Evolutionary conservation across 2,888 invertebrate species (phyloP).

Genomic region (Sminthurinus aureus): DNA sequence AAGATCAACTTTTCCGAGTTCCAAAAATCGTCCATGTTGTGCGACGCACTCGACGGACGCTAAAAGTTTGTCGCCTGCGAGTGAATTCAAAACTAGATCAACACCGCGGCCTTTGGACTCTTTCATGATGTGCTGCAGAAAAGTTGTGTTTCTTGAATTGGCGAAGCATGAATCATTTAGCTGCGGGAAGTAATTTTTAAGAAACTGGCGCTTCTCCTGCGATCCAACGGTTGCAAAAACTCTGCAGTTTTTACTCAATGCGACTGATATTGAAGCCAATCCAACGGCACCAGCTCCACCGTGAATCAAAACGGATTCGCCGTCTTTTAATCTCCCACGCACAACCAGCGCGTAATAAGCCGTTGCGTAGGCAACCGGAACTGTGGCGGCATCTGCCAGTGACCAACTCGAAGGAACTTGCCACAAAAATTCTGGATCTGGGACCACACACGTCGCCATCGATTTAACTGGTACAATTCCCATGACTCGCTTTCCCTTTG

Average conservation of each 20-base stretch:
- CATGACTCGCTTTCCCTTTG: too few relatives aligned
- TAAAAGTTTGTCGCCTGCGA: too few relatives aligned
- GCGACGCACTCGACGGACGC: constrained; percentile 94
- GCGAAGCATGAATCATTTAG: too few relatives aligned
- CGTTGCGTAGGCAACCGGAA: constrained; percentile 72
- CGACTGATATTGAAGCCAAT: constrained; percentile 95
- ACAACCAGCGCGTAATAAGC: constrained; percentile 78
- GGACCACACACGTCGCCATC: constrained; percentile 67
- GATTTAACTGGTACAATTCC: constrained; percentile 72
- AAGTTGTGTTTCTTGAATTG: constrained; percentile 81
- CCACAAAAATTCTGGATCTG: constrained; percentile 68
- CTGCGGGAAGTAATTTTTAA: constrained; percentile 84
- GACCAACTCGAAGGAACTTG: constrained; percentile 70
- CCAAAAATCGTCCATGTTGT: constrained; percentile 91
- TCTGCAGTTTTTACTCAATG: too few relatives aligned
- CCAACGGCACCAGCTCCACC: constrained; percentile 97
- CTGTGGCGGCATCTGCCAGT: constrained; percentile 72
- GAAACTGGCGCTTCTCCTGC: constrained; percentile 83
- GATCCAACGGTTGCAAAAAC: too few relatives aligned
- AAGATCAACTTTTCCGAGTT: constrained; percentile 97
- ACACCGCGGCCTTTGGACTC: constrained; percentile 91
- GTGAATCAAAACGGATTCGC: constrained; percentile 87
- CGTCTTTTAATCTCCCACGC: too few relatives aligned
- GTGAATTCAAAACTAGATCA: constrained; percentile 95
- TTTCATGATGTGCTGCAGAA: constrained; percentile 86